These are phyloP conservation scores for Holothuria leucospilota DNA, from an alignment of 53 echinoderm and acorn worm species.

Conservation along the genomic window DNA sequence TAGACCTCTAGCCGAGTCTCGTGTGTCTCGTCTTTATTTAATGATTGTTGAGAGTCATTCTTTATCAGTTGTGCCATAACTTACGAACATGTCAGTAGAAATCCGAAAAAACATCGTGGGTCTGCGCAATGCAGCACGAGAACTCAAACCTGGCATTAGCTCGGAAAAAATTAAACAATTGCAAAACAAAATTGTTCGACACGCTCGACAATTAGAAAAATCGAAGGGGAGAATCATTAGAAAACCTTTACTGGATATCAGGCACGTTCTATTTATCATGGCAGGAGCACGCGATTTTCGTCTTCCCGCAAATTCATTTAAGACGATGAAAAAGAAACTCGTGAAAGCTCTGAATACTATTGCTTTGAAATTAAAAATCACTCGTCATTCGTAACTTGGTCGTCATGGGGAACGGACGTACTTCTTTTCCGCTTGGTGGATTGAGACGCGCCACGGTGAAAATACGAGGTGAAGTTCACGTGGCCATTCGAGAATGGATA, in stretches of 20 bases:
- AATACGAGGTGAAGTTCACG: background rate
- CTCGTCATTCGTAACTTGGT: background rate
- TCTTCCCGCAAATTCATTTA: background rate
- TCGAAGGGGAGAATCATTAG: too few species aligned
- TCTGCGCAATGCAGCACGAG: background rate
- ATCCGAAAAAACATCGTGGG: slow-evolving; percentile 2
- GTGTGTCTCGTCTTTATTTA: background rate
- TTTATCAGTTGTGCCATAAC: background rate
- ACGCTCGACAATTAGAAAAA: too few species aligned
- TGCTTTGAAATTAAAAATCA: background rate
- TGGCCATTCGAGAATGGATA: background rate
- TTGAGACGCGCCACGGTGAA: background rate
- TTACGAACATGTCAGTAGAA: background rate
- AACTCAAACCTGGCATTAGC: background rate
- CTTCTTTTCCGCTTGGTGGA: background rate
- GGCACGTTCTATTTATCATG: too few species aligned
- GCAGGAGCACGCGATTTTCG: too few species aligned
- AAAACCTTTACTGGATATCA: too few species aligned
- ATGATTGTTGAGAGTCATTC: background rate
- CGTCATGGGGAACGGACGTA: background rate
- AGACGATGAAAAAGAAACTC: background rate
- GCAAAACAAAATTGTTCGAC: too few species aligned
- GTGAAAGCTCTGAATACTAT: background rate
- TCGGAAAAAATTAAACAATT: background rate
- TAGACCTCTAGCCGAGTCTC: too few species aligned